Conservation (phyloP, 2,113 vertebrate species). For the Oncorhynchus keta region DNA sequence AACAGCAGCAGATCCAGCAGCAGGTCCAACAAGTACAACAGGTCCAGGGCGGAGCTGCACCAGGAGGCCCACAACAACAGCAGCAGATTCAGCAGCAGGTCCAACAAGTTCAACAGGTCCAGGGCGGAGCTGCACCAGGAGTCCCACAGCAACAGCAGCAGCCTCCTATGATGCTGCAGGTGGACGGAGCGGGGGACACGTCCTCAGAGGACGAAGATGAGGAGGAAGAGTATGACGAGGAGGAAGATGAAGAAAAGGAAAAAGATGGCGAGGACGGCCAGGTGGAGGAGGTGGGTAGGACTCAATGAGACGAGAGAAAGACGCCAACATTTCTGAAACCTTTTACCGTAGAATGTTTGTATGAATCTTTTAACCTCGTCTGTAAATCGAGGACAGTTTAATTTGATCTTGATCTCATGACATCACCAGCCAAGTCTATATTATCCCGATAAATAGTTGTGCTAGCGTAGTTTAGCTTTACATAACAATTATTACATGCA, state of each 20-base stretch:
- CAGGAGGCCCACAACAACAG: constrained; percentile 63
- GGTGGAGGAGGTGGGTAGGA: constrained; percentile 87
- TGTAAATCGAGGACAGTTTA: no score
- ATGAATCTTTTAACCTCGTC: no score
- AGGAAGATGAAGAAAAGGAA: constrained; percentile 95
- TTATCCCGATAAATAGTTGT: no score
- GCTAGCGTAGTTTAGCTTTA: no score
- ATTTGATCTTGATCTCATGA: no score
- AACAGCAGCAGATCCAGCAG: constrained; percentile 78
- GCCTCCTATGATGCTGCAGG: constrained; percentile 91
- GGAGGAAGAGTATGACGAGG: constrained; percentile 96
- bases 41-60: constrained; percentile 61
- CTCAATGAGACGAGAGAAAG: constrained; percentile 65
- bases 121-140: constrained; percentile 68
- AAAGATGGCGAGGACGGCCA: constrained; percentile 97
- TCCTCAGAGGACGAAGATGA: constrained; percentile 98
- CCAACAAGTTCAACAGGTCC: constrained; percentile 40
- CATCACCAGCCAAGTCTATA: no score
- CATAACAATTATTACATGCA: no score
- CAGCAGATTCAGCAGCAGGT: constrained; percentile 83
- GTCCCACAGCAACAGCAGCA: constrained; percentile 73
- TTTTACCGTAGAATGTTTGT: no score
- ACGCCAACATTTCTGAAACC: no score
- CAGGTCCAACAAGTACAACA: constrained; percentile 31
- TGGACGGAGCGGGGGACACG: constrained; percentile 93